Base-by-base conservation (phyloP, 2,113 vertebrate genomes). In the Pachyramphus minor region DNA sequence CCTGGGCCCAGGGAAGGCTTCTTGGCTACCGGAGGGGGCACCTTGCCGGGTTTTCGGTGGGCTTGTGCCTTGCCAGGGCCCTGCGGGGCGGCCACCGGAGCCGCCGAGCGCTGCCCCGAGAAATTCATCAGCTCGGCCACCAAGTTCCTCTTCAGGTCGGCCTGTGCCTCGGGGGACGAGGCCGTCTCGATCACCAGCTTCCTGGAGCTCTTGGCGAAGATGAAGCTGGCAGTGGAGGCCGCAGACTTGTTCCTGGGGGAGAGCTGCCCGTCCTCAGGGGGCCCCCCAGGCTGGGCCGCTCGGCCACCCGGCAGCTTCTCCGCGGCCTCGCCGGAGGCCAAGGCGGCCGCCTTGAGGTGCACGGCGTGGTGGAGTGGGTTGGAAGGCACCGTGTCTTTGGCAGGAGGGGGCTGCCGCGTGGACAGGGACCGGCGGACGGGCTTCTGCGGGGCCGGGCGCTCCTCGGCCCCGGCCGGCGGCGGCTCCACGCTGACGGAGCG, bases 11-110 rank as follows among this genome's bases (percentile, higher is more conserved):
- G 96, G 0, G 94, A 96, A 49, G 99, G 99, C 96, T 99, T 99
- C 92, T 98, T 99, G 93, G 99, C 99, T 30, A 99, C 98, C 0
- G 99, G 99, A 37, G 99, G 99, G 11, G 99, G 99, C 31, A 99
- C 97, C 97, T 99, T 99, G 56, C 92, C 55, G 7, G 93, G 95
- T 84, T 98, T 98, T 66, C 97, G 97, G 58, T 93, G 91, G 17
- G 83, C 8, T 62, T 98, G 98, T 6, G 80, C 39, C 69, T 96
- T 97, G 6, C 47, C 27, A 0, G 90, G 5, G 35, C 75, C 84
- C 44, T 87, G 96, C 10, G 16, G 56, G 52, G 41, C 0, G 0
- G 50, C 53, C 3, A 71, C 94, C 14, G 68, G 96, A 24, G 83
- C 83, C 56, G 86, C 63, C 6, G 91, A 97, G 37, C 94, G 92